Base-by-base conservation (phyloP, 2,888 invertebrate species). In the Cosmorhoe ocellata region DNA sequence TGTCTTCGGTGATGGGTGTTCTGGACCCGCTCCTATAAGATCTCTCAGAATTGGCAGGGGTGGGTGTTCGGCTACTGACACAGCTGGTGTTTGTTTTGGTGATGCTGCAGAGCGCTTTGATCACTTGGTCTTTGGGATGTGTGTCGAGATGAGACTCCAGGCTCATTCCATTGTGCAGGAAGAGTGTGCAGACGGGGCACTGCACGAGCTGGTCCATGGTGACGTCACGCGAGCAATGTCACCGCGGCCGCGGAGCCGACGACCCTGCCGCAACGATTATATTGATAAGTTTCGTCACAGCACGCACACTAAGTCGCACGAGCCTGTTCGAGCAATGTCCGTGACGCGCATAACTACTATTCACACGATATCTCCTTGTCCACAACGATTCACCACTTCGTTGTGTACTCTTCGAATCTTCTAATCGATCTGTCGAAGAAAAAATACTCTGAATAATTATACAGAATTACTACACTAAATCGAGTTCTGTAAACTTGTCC, bases 81-180 rank as follows among this genome's bases (percentile, higher is more conserved):
- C 75, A 84, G 56, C 70, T 76, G 52, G 74, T 71, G 59, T 81
- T 84, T 45, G 89, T 91, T 56, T 84, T 82, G 57, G 92, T 90
- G 54, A 90, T 68, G 62, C 61, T 79, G 68, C 90, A 93, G 58
- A 97, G 87, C 14, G 96, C 96, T 77, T 94, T 95, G 65, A 96
- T 96, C 41, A 97, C 96, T 84, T 96, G 96, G 67, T 96, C 96
- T 81, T 96, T 96, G 32, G 96, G 96, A 89, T 96, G 96, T 18
- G 96, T 96, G 74, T 95, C 94, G 79, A 97, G 91, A 79, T 96
- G 96, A 59, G 93, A 93, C 76, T 95, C 95, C 64, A 96, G 86
- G 52, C 94, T 93, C 89, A 96, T 96, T 49, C 96, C 96, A 84
- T 95, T 95, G 64, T 96, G 93, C 63, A 97, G 90, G 81, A 93